phyloP scores from a whole-genome alignment of 2,888 invertebrate genomes.

The Gastrophysa polygoni region DNA sequence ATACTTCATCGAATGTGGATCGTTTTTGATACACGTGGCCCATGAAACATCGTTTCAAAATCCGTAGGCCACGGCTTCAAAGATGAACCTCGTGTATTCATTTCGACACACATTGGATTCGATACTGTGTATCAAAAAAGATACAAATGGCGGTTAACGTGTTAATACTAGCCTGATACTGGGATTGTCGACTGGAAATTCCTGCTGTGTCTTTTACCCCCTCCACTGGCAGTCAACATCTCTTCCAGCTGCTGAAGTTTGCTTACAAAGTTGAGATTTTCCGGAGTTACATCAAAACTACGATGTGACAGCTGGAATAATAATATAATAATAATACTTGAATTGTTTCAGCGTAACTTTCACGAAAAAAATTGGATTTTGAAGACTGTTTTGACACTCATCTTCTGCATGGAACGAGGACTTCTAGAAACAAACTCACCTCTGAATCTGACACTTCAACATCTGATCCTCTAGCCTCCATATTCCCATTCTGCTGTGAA shows the following conservation, averaged over 20 bases:
- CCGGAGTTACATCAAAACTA: slow-evolving; percentile 18
- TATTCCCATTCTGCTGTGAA: slow-evolving; percentile 4
- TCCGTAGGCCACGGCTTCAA: no score
- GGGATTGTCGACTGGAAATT: slow-evolving; percentile 51
- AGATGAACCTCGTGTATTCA: no score
- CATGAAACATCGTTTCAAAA: no score
- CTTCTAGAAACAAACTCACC: neutral
- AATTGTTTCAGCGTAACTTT: no score
- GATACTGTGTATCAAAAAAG: no score
- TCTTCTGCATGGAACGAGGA: no score
- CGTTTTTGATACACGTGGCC: no score
- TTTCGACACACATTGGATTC: no score
- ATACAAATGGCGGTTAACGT: no score
- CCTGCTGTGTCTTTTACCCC: slow-evolving; percentile 47
- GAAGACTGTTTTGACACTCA: no score
- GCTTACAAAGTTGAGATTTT: slow-evolving; percentile 53
- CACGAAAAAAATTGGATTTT: neutral
- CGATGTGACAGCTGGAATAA: neutral
- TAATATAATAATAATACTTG: no score
- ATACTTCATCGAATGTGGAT: no score
- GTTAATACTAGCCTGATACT: slow-evolving; percentile 37
- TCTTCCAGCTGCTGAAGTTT: slow-evolving; percentile 62
- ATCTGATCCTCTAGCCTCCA: neutral
- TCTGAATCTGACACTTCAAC: neutral
- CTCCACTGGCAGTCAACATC: slow-evolving; percentile 58